Evolutionary conservation across 2,888 invertebrate species (phyloP).

Genomic region (Dioctria linearis): DNA sequence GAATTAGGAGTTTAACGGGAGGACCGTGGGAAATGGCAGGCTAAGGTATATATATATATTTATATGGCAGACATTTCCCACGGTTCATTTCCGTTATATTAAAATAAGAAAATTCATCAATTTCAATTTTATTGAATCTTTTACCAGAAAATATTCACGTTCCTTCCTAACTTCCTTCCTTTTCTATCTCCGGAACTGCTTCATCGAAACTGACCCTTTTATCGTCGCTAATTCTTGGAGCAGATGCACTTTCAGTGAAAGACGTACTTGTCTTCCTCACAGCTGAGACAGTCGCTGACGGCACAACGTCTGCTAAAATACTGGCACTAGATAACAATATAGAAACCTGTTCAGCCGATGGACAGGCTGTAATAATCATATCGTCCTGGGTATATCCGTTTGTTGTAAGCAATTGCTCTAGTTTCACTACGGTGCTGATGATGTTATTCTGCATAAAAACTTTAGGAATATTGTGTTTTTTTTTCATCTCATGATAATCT

Average conservation of each 20-base stretch:
- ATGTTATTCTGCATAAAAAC: slow-evolving; percentile 82
- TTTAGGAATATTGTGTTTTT: neutral
- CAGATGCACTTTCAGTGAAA: neutral
- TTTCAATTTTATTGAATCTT: too few relatives aligned
- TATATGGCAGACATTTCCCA: too few relatives aligned
- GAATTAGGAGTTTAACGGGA: too few relatives aligned
- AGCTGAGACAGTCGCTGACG: neutral
- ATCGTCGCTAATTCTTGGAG: slow-evolving; percentile 55
- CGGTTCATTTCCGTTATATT: too few relatives aligned
- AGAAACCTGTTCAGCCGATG: slow-evolving; percentile 94
- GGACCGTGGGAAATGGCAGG: too few relatives aligned
- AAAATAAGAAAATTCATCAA: too few relatives aligned
- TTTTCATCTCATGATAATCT: slow-evolving; percentile 61
- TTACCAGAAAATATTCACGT: too few relatives aligned
- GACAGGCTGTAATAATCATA: slow-evolving; percentile 87
- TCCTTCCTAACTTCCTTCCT: neutral
- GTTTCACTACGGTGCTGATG: slow-evolving; percentile 87
- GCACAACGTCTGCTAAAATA: slow-evolving; percentile 71
- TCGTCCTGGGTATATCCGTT: slow-evolving; percentile 88
- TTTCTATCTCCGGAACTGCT: slow-evolving; percentile 2
- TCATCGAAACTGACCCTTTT: slow-evolving; percentile 63
- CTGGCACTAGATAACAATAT: slow-evolving; percentile 87
- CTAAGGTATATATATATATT: too few relatives aligned
- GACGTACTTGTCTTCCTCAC: slow-evolving; percentile 35
- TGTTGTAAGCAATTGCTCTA: slow-evolving; percentile 82